phyloP scores from a whole-genome alignment of 2,888 invertebrate species.

The Lampropteryx suffumata region DNA sequence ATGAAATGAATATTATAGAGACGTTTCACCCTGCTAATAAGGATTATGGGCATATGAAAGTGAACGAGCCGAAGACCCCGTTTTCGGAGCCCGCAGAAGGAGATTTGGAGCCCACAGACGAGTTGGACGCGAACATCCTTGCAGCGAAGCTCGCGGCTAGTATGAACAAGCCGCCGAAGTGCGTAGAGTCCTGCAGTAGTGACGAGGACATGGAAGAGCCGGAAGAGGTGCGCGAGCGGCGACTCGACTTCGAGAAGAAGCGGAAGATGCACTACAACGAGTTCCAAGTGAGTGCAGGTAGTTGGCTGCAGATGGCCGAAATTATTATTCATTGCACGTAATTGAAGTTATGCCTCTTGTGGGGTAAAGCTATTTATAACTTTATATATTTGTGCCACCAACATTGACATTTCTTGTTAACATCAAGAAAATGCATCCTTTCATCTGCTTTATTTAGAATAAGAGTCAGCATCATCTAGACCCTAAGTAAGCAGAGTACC shows the following conservation, averaged over 20 bases:
- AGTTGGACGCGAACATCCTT: slow-evolving; percentile 87
- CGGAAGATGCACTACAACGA: slow-evolving; percentile 99
- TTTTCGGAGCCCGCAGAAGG: slow-evolving; percentile 84
- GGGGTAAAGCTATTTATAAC: slow-evolving; percentile 7
- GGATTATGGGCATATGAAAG: slow-evolving; percentile 99
- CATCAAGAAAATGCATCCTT: too few species aligned
- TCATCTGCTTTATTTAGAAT: background rate
- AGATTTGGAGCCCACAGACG: slow-evolving; percentile 82
- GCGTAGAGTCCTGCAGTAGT: slow-evolving; percentile 75
- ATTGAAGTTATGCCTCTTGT: background rate
- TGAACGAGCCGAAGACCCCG: slow-evolving; percentile 98
- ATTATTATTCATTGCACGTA: too few species aligned
- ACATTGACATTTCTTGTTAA: too few species aligned
- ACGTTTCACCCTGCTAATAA: slow-evolving; percentile 99
- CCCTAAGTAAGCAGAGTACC: too few species aligned
- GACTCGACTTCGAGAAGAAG: slow-evolving; percentile 94
- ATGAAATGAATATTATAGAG: slow-evolving; percentile 99
- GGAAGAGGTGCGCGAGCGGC: slow-evolving; percentile 85
- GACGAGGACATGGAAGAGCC: slow-evolving; percentile 84
- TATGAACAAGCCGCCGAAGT: slow-evolving; percentile 77
- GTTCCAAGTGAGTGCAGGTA: slow-evolving; percentile 79
- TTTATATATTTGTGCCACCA: background rate
- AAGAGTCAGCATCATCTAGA: background rate
- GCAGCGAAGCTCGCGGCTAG: slow-evolving; percentile 87
- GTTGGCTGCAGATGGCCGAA: too few species aligned